Evolutionary conservation across 2,797 vertebrate species (phyloP).

Genomic region (Poeciliopsis infans): DNA sequence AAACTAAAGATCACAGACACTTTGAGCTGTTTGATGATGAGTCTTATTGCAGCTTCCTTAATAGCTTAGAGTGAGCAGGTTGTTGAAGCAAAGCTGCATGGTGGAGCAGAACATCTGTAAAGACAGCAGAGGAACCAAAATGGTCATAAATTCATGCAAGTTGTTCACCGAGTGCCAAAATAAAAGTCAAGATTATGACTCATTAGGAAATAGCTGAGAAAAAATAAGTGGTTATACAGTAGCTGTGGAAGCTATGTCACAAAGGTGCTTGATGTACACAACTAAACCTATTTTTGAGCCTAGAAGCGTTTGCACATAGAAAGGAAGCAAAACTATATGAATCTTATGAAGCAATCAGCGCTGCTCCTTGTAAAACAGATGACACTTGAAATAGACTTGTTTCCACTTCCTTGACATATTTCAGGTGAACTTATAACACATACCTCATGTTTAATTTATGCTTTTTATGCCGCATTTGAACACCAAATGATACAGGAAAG

Average conservation of each 20-base stretch:
- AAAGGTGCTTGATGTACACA: constrained; percentile 75
- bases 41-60: constrained; percentile 33
- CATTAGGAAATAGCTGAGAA: constrained; percentile 34
- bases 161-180: constrained; percentile 70
- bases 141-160: constrained; percentile 9
- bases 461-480: constrained; percentile 15
- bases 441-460: constrained; percentile 52
- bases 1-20: not conserved
- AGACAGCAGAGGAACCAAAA: constrained; percentile 4
- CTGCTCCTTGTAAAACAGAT: constrained; percentile 31
- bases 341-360: constrained; percentile 49
- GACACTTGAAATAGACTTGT: constrained; percentile 37
- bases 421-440: constrained; percentile 35
- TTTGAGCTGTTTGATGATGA: constrained; percentile 18
- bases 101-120: constrained; percentile 25
- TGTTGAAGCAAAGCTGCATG: constrained; percentile 35
- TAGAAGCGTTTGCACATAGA: constrained; percentile 63
- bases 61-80: constrained; percentile 20
- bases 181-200: constrained; percentile 41
- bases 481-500: constrained; percentile 19
- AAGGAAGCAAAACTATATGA: constrained; percentile 58
- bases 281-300: constrained; percentile 69
- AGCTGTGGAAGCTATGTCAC: constrained; percentile 58
- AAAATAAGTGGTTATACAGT: not conserved
- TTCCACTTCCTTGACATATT: constrained; percentile 31